Evolutionary conservation across 2,888 invertebrate genomes (phyloP), one percentile per base, ranked within the genome.

Genomic region (Pseudococcus longispinus): DNA sequence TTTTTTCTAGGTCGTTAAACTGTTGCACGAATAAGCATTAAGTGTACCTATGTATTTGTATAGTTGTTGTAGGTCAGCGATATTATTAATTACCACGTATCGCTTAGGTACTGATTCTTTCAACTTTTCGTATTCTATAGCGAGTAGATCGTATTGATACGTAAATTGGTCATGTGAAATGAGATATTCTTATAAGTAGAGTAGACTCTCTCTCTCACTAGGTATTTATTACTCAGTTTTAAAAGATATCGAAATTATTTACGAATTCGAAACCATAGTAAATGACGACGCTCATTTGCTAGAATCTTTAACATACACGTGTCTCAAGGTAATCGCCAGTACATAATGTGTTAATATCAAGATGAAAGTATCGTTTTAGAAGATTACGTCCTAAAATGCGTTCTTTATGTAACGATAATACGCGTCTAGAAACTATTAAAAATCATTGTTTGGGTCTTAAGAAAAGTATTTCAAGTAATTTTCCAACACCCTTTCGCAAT

Each of bases 1-100:
- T 29, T 70, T 70, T 70, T 70, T 60, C 70, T 70, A 70, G 70
- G 70, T 70, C 70, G 29, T 70, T 70, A 70, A 70, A 70, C 70
- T 70, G 70, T 70, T 70, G 70, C 70, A 70, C 70, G 70, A 70
- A 70, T 29, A 70, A 13, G 70, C 15, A 70, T 60, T 51, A 51
- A 55, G 13, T n/a, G 55, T 15, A 46, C 1, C 8, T 15, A 23
- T 60, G 11, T 23, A 20, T 23, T 37, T 9, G 37, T 60, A 51
- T n/a, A 70, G 29, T 70, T 29, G 70, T 70, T 70, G 70, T 70
- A 70, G 70, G 70, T 70, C 70, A 70, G 70, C 29, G 26, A 29
- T 70, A 29, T 70, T 29, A 23, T 70, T 70, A 70, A 70, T 70
- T 29, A 29, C 5, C 70, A 18, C 65, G 3, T 23, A 65, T 20